Conservation (phyloP, 1,140 invertebrate species). For the Colletes latitarsis region DNA sequence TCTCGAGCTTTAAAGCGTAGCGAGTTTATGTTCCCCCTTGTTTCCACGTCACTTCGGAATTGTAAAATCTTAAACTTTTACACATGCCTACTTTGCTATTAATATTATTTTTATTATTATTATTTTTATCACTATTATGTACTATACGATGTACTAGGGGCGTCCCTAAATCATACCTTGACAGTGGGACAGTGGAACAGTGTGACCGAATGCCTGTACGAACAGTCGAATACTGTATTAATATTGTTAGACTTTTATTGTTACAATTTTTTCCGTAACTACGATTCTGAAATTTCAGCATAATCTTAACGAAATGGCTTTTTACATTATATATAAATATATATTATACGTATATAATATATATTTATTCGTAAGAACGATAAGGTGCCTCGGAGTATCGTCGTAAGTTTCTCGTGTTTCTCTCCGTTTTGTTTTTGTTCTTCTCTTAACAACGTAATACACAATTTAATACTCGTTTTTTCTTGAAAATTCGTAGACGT, state of each 20-base stretch:
- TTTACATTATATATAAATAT: conserved; percentile 23
- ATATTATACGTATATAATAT: not conserved
- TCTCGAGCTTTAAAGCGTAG: not conserved
- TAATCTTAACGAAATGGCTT: conserved; percentile 28
- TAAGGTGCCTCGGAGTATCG: conserved; percentile 37
- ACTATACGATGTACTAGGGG: conserved; percentile 10
- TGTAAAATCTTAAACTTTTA: conserved; percentile 14
- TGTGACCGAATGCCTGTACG: conserved; percentile 20
- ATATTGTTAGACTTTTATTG: conserved; percentile 34
- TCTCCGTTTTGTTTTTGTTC: not conserved
- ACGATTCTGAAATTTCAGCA: conserved; percentile 11
- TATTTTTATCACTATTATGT: conserved; percentile 15
- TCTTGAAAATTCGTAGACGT: not conserved
- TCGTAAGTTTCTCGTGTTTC: conserved; percentile 5
- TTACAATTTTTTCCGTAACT: conserved; percentile 15
- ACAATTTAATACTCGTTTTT: not conserved
- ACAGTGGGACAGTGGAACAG: not conserved
- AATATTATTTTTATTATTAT: conserved; percentile 14
- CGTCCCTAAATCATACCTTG: not conserved
- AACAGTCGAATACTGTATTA: conserved; percentile 21
- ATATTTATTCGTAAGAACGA: conserved; percentile 25
- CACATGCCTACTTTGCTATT: conserved; percentile 17
- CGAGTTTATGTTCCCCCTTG: conserved; percentile 48
- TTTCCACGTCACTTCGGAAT: conserved; percentile 51
- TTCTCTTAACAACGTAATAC: not conserved